These are phyloP conservation scores for Litoditis marina DNA, from an alignment of 2,888 invertebrate species.

Conservation along the genomic window DNA sequence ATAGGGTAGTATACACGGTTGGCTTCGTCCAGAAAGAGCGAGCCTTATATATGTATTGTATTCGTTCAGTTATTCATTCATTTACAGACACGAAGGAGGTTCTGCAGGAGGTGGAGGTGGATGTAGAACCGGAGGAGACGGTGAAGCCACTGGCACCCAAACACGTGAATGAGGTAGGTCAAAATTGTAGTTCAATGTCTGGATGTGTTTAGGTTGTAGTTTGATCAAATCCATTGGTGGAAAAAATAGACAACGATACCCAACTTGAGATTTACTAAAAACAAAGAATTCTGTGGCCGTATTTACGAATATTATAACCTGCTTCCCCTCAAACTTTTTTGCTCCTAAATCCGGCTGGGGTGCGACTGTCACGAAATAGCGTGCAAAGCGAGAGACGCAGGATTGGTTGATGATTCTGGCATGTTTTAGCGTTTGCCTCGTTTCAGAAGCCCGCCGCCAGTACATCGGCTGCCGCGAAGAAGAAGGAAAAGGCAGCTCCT, in stretches of 20 bases:
- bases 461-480: neutral
- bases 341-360: too few species aligned
- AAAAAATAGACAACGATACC: neutral
- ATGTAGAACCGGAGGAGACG: constrained; percentile 2
- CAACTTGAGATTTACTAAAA: neutral
- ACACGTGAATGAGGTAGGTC: neutral
- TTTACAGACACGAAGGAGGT: constrained; percentile 14
- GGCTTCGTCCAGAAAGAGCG: too few species aligned
- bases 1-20: too few species aligned
- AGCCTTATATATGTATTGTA: neutral
- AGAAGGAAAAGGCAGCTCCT: constrained; percentile 10
- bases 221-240: too few species aligned
- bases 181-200: neutral
- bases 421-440: too few species aligned
- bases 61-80: neutral
- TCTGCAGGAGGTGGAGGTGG: constrained; percentile 8
- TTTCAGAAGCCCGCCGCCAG: too few species aligned
- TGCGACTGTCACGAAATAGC: too few species aligned
- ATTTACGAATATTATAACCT: too few species aligned
- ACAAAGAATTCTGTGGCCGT: too few species aligned
- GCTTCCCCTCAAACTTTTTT: too few species aligned
- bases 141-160: constrained; percentile 8
- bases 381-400: too few species aligned
- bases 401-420: too few species aligned
- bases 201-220: neutral